Conservation (phyloP, 2,113 vertebrate genomes). For the Buteo buteo region DNA sequence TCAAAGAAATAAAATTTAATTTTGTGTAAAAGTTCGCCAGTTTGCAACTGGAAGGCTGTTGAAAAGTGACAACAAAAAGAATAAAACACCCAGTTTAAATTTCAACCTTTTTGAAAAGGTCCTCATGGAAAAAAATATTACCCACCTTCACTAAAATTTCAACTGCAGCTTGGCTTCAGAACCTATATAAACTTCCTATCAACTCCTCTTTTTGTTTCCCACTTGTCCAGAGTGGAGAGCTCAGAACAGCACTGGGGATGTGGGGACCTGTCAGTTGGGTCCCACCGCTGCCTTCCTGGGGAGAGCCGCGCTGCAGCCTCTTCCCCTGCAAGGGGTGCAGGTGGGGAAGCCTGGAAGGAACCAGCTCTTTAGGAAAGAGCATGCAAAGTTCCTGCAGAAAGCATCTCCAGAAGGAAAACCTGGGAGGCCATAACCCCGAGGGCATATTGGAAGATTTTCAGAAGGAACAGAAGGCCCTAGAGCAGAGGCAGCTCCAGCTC, state of each 20-base stretch:
- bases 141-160: background rate
- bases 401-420: background rate
- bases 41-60: background rate
- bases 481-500: background rate
- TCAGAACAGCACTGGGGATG: background rate
- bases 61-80: background rate
- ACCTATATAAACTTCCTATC: background rate
- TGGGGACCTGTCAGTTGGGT: background rate
- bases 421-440: background rate
- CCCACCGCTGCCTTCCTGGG: fast-evolving
- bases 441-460: background rate
- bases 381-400: background rate
- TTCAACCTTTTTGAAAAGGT: background rate
- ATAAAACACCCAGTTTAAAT: background rate
- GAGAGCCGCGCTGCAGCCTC: background rate
- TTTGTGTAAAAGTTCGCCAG: background rate
- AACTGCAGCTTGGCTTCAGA: background rate
- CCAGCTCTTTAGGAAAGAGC: background rate
- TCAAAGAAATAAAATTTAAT: background rate
- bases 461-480: background rate
- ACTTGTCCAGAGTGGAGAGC: background rate
- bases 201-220: background rate
- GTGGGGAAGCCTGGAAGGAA: background rate
- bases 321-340: background rate
- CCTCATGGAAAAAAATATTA: background rate